A percentile compares a stretch with the other conserved stretches of the same genome.
These are phyloP conservation scores for Meda fulgida DNA, from an alignment of 2,797 vertebrate species.

Conservation along the genomic window DNA sequence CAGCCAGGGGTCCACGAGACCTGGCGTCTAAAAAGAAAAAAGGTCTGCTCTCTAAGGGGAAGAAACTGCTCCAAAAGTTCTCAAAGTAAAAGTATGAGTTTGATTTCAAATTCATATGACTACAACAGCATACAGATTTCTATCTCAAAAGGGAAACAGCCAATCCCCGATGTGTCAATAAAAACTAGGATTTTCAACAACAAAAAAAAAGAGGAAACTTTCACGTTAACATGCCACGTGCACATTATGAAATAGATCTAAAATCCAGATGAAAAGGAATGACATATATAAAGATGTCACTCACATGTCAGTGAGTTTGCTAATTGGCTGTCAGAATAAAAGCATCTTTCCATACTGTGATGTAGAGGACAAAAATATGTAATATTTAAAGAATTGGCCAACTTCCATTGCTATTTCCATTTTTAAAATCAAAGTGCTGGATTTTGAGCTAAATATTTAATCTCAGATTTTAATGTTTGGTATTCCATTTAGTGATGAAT, in stretches of 20 bases:
- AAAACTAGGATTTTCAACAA: not conserved
- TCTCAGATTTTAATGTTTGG: slow-evolving; percentile 29
- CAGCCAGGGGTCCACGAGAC: slow-evolving; percentile 79
- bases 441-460: slow-evolving; percentile 14
- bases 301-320: slow-evolving; percentile 24
- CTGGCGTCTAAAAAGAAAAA: slow-evolving; percentile 96
- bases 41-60: slow-evolving; percentile 97
- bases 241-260: slow-evolving; percentile 8
- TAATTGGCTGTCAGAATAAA: slow-evolving; percentile 60
- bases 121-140: slow-evolving; percentile 30
- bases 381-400: not conserved
- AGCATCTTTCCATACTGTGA: slow-evolving; percentile 38
- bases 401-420: not conserved
- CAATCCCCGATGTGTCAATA: slow-evolving; percentile 5
- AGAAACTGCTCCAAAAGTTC: slow-evolving; percentile 96
- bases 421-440: slow-evolving; percentile 41
- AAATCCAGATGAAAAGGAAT: slow-evolving; percentile 15
- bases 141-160: slow-evolving; percentile 30
- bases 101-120: slow-evolving; percentile 24
- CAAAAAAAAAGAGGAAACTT: not conserved
- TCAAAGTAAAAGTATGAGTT: slow-evolving; percentile 73
- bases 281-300: not conserved
- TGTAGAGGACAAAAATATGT: slow-evolving; percentile 18
- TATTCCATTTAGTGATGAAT: not conserved
- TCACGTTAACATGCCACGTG: slow-evolving; percentile 21